A percentile compares a stretch with the other conserved stretches of the same genome.
phyloP scores from a whole-genome alignment of 2,113 vertebrate species.

The Pelecanus crispus region DNA sequence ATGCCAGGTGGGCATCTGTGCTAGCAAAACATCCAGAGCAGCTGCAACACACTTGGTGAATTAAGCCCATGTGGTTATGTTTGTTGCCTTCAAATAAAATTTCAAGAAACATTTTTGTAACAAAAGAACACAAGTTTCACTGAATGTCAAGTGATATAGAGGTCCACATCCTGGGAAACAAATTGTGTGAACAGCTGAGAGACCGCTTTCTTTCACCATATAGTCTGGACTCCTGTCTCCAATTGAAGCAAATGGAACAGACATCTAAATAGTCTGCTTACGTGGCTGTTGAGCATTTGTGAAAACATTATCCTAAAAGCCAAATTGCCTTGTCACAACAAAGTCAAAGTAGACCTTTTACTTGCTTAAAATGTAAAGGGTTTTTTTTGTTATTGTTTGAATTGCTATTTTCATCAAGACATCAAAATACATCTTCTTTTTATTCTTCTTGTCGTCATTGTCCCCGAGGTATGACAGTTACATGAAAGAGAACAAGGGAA shows the following conservation, averaged over 20 bases:
- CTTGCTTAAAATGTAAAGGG: neutral
- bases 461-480: neutral
- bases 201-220: neutral
- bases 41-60: neutral
- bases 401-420: neutral
- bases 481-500: neutral
- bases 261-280: neutral
- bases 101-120: neutral
- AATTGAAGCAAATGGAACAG: neutral
- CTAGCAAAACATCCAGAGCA: neutral
- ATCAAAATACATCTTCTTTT: constrained; percentile 4
- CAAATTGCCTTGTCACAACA: neutral
- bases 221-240: neutral
- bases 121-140: neutral
- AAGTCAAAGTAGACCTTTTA: neutral
- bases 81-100: neutral
- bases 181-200: neutral
- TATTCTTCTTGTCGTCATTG: neutral
- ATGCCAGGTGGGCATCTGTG: neutral
- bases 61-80: neutral
- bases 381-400: neutral
- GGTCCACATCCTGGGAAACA: neutral
- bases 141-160: neutral
- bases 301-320: neutral
- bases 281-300: neutral